Percentiles rank a stretch among this genome's conserved stretches.
phyloP scores from a whole-genome alignment of 2,888 invertebrate genomes.

The Maniola hyperantus region DNA sequence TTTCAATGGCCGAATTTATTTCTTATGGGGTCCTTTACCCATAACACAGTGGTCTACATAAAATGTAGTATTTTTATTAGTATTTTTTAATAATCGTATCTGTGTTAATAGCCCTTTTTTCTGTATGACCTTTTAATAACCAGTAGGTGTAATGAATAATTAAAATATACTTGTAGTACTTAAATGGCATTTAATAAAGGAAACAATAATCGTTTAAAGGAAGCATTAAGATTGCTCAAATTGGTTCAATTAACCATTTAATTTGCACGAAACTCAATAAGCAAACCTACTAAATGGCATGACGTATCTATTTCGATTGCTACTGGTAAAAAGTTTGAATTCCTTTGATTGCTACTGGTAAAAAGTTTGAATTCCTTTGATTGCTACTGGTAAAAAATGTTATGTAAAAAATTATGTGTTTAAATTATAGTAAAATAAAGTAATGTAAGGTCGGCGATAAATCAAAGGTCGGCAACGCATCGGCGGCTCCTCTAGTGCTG shows the following conservation, averaged over 20 bases:
- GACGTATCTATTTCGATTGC: background rate
- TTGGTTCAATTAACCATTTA: slow-evolving; percentile 12
- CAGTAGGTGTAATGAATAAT: background rate
- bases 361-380: background rate
- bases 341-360: background rate
- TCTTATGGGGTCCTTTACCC: too few relatives aligned
- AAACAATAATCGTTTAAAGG: slow-evolving; percentile 25
- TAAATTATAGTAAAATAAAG: background rate
- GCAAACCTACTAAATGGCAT: slow-evolving; percentile 1
- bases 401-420: background rate
- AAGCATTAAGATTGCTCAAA: slow-evolving; percentile 22
- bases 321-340: background rate
- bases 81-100: too few relatives aligned
- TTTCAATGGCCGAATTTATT: too few relatives aligned
- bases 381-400: background rate
- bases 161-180: background rate
- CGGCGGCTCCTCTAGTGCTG: too few relatives aligned
- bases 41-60: too few relatives aligned
- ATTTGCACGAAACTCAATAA: slow-evolving; percentile 14
- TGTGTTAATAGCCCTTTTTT: too few relatives aligned
- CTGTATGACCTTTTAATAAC: background rate
- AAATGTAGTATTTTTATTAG: too few relatives aligned
- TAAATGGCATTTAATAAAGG: slow-evolving; percentile 13
- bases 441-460: background rate
- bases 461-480: too few relatives aligned